Evolutionary conservation across 2,888 invertebrate species (phyloP), one percentile per base, ranked within the genome.

Genomic region (Ophion obscuratus): DNA sequence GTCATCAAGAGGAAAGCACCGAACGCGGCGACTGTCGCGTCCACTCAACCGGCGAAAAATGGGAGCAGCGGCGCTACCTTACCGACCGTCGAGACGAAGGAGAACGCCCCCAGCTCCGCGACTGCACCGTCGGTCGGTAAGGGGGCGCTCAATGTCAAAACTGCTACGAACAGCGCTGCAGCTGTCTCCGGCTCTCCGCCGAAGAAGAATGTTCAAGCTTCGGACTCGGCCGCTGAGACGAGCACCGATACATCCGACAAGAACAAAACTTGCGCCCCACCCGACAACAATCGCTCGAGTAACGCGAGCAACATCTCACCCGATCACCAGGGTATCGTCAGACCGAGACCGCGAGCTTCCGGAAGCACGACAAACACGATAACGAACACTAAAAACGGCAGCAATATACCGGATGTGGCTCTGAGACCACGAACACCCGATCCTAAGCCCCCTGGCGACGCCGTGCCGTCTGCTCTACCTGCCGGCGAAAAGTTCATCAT

Each of bases 1-100:
- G 95, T 95, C 1, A 94, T 95, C 77, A 96, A 96, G 92, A 90
- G 93, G 59, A 94, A 94, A 84, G 91, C 93, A 10, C 91, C 92
- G 78, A 78, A 53, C 24, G 10, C 24, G 36, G 20, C 67, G n/a
- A 77, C 17, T 40, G 44, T 71, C 0, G 53, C 47, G 20, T 36
- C 31, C 17, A 1, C 62, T 24, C 57, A 83, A 24, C 61, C 70
- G 2, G 67, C 84, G 9, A 74, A 40, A 14, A 53, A 53, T 14
- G 53, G 53, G 11, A 11, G 53, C 24, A 47, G 4, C 40, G 59
- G 44, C 59, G 64, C 76, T 17, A 76, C 82, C 2, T 44, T 61
- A 2, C 24, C 79, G 44, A 31, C 70, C 2, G 40, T 36, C 20
- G 85, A 85, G 11, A 27, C 66, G 47, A 82, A 66, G 24, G 76